Conservation (phyloP, 2,888 invertebrate species). For the Chrysotoxum bicinctum region DNA sequence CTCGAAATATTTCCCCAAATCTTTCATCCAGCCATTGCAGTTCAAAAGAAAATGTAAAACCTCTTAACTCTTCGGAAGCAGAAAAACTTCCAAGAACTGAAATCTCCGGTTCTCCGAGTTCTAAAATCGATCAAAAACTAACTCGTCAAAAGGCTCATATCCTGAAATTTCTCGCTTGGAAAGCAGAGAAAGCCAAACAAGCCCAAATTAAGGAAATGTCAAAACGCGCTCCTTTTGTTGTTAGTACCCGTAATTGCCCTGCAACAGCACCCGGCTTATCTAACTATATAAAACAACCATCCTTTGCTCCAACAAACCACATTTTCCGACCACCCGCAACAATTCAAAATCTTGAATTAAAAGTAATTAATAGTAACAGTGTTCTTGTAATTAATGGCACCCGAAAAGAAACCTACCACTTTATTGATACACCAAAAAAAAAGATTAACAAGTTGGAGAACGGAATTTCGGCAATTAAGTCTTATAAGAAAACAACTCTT, state of each 20-base stretch:
- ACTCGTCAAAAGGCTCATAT: constrained; percentile 70
- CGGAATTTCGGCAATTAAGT: constrained; percentile 47
- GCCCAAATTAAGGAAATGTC: constrained; percentile 28
- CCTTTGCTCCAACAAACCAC: constrained; percentile 68
- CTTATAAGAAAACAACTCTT: not conserved
- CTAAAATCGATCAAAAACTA: constrained; percentile 9
- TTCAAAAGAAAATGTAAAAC: constrained; percentile 41
- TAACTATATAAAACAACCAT: constrained; percentile 31
- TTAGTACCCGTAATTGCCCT: constrained; percentile 44
- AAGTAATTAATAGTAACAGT: constrained; percentile 15
- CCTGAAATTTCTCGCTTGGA: constrained; percentile 73
- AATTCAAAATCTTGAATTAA: constrained; percentile 43
- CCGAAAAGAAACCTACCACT: constrained; percentile 7
- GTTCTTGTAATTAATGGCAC: constrained; percentile 14
- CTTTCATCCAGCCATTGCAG: not conserved
- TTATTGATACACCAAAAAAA: constrained; percentile 41
- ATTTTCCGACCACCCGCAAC: constrained; percentile 69
- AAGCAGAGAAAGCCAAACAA: constrained; percentile 66
- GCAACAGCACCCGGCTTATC: not conserved
- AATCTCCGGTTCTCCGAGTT: not conserved
- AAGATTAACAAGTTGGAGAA: constrained; percentile 30
- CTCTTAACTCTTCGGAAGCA: not conserved
- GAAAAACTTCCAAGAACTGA: not conserved
- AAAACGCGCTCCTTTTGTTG: constrained; percentile 69
- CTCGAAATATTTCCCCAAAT: constrained; percentile 39